phyloP scores from a whole-genome alignment of 2,797 vertebrate genomes.

The Liasis olivaceus region DNA sequence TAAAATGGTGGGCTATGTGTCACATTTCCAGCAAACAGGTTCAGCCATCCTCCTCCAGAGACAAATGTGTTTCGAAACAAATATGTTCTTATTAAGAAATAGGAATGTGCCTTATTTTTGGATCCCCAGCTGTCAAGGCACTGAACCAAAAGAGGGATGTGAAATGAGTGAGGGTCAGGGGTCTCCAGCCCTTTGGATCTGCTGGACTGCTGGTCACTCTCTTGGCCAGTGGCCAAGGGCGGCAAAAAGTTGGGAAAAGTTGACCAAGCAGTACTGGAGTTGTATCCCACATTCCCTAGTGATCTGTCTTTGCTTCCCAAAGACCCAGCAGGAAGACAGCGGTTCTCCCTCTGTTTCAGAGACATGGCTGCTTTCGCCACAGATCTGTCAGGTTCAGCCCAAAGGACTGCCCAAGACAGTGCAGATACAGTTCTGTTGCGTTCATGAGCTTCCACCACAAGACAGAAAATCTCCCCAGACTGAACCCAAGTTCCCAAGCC shows the following conservation, averaged over 20 bases:
- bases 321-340: no score
- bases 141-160: neutral
- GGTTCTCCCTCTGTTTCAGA: no score
- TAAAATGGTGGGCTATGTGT: neutral
- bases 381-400: no score
- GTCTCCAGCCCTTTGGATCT: neutral
- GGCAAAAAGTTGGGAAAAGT: neutral
- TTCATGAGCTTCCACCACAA: no score
- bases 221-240: neutral
- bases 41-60: neutral
- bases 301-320: no score
- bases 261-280: neutral
- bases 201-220: neutral
- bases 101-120: fast-evolving
- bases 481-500: no score
- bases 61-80: fast-evolving
- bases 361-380: no score
- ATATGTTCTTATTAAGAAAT: neutral
- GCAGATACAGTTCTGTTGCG: no score
- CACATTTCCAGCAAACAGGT: neutral
- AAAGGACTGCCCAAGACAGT: no score
- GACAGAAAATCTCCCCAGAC: no score
- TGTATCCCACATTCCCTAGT: neutral
- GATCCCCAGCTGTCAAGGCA: neutral
- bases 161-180: neutral